These are phyloP conservation scores for Muscicapa adusta DNA, from an alignment of 2,113 vertebrate species.

Conservation along the genomic window DNA sequence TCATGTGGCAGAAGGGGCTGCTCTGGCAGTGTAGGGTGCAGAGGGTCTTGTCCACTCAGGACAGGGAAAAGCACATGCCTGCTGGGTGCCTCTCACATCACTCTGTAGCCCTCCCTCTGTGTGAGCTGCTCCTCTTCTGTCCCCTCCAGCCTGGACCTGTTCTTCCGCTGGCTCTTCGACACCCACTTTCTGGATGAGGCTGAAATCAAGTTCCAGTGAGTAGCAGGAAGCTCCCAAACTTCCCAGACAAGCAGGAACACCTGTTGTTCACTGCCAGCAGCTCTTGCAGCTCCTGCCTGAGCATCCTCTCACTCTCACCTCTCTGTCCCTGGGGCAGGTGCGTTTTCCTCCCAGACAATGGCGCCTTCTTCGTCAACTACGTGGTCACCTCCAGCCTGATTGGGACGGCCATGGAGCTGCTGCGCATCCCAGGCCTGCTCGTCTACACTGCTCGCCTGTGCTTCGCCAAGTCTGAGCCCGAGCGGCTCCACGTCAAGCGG, in stretches of 20 bases:
- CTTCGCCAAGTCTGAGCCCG: conserved; percentile 89
- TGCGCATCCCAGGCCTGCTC: conserved; percentile 85
- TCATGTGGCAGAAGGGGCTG: neutral
- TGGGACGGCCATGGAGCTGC: conserved; percentile 89
- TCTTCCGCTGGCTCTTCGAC: conserved; percentile 96
- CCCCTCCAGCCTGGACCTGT: conserved; percentile 82
- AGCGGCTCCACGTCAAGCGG: conserved; percentile 89
- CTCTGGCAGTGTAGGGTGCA: neutral
- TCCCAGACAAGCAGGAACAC: neutral
- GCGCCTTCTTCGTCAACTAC: conserved; percentile 96
- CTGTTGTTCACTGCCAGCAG: rapidly evolving
- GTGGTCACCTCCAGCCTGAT: conserved; percentile 91
- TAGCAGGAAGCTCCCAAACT: neutral
- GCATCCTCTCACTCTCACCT: neutral
- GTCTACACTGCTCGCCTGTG: conserved; percentile 86
- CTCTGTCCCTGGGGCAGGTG: conserved; percentile 72
- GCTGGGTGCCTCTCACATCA: neutral
- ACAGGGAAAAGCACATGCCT: rapidly evolving
- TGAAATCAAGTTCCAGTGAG: conserved; percentile 92
- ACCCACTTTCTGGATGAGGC: conserved; percentile 85
- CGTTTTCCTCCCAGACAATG: conserved; percentile 95
- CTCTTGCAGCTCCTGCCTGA: neutral
- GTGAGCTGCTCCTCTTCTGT: neutral
- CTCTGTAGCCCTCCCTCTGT: neutral
- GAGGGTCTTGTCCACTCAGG: neutral